These are phyloP conservation scores for Lepidotrigona ventralis DNA, from an alignment of 1,140 invertebrate genomes.

Conservation along the genomic window DNA sequence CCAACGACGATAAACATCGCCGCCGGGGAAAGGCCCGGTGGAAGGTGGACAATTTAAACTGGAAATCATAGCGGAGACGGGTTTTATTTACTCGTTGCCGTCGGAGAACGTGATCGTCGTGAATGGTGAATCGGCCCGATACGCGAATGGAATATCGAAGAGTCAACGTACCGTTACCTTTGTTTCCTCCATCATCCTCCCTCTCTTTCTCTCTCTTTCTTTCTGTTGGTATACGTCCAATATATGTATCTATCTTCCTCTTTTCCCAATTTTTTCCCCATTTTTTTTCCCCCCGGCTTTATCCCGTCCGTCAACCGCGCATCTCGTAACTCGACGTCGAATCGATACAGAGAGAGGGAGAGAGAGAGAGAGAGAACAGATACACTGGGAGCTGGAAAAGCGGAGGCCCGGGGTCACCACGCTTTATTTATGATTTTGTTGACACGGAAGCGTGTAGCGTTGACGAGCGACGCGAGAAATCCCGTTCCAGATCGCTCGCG, in stretches of 20 bases:
- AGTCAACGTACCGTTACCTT: constrained; percentile 36
- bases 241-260: not conserved
- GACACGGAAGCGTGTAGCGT: constrained; percentile 38
- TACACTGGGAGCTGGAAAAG: not conserved
- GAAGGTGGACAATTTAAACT: constrained; percentile 11
- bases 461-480: constrained; percentile 39
- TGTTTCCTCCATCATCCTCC: constrained; percentile 12
- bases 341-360: constrained; percentile 44
- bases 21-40: too few species aligned
- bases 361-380: constrained; percentile 6
- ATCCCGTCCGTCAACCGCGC: constrained; percentile 31
- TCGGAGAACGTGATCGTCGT: constrained; percentile 21
- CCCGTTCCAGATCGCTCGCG: constrained; percentile 34
- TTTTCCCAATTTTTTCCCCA: not conserved
- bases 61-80: constrained; percentile 15
- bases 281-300: not conserved
- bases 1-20: constrained; percentile 19
- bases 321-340: constrained; percentile 51
- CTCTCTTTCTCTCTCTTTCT: not conserved
- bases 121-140: constrained; percentile 32
- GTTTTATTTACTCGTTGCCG: constrained; percentile 33
- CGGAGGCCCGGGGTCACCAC: not conserved
- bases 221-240: not conserved
- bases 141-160: constrained; percentile 38
- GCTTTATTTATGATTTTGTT: constrained; percentile 50